phyloP scores from a whole-genome alignment of 2,113 vertebrate genomes.

The Pomatostomus ruficeps region DNA sequence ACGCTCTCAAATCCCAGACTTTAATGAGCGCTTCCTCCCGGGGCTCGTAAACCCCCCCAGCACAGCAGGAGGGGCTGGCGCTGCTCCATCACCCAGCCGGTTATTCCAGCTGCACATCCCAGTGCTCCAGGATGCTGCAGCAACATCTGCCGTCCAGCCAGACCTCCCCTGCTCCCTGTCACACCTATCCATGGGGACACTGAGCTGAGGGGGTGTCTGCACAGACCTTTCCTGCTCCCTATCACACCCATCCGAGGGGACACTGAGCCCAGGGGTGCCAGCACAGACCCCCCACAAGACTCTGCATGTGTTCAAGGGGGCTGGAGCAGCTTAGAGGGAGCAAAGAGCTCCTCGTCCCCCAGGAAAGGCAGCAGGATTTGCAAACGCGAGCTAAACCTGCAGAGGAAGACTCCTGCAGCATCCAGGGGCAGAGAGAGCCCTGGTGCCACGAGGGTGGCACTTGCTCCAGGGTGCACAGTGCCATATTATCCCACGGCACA shows the following conservation, averaged over 20 bases:
- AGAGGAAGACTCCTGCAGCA: not conserved
- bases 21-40: not conserved
- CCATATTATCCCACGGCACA: fast-evolving
- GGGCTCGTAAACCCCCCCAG: not conserved
- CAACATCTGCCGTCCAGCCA: not conserved
- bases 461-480: not conserved
- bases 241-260: fast-evolving
- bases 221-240: not conserved
- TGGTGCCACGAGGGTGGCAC: not conserved
- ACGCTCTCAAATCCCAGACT: not conserved
- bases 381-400: not conserved
- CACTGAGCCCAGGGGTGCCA: not conserved
- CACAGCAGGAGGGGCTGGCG: not conserved
- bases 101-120: not conserved
- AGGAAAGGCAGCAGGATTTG: not conserved
- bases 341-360: not conserved
- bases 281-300: not conserved
- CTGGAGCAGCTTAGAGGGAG: not conserved
- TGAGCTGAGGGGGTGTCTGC: not conserved
- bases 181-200: too few species aligned
- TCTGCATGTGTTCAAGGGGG: not conserved
- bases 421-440: not conserved
- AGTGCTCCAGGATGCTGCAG: fast-evolving
- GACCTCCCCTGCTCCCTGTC: not conserved
- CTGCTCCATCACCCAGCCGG: not conserved